Evolutionary conservation across 2,888 invertebrate genomes (phyloP), one percentile per base, ranked within the genome.

Genomic region (Hoplodrina blanda): DNA sequence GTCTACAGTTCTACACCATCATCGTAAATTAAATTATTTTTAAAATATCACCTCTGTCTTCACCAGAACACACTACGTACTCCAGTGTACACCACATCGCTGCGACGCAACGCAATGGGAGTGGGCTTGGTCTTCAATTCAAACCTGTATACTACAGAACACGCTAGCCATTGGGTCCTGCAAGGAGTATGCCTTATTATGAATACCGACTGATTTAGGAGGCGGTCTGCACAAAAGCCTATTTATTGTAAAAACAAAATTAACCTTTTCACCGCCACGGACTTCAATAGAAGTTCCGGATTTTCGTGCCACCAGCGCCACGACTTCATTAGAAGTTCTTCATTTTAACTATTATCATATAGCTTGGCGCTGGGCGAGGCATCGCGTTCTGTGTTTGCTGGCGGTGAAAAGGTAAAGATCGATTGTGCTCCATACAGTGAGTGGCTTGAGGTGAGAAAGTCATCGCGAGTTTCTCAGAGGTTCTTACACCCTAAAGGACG

Each of bases 111-210:
- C 92, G 98, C 98, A 0, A 98, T 99, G 98, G 99, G 98, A 3
- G 98, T 98, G 50, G 99, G 99, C 3, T 96, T 99, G 15, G 98
- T 99, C 46, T 99, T 99, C 91, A 98, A 99, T 91, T 98, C 99
- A 0, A 98, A 99, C 92, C 96, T 99, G 64, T 97, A 97, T 82
- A 98, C 98, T 0, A 92, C 97, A 0, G 98, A 98, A 88, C 98
- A 99, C 90, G 94, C 96, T 78, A 98, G 98, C 88, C 98, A 98
- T 90, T 99, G 99, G 99, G 96, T 98, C 49, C 94, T 99, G 60
- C 98, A 99, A 92, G 98, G 99, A 15, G 98, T 98, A 76, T 98
- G 98, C 89, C 97, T 99, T 63, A 97, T 98, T 68, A 96, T 99
- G 87, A 99, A 99, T 91, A 97, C 97, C 0, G 99, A 99, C 91